Evolutionary conservation across 2,113 vertebrate genomes (phyloP).

Genomic region (Daubentonia madagascariensis): DNA sequence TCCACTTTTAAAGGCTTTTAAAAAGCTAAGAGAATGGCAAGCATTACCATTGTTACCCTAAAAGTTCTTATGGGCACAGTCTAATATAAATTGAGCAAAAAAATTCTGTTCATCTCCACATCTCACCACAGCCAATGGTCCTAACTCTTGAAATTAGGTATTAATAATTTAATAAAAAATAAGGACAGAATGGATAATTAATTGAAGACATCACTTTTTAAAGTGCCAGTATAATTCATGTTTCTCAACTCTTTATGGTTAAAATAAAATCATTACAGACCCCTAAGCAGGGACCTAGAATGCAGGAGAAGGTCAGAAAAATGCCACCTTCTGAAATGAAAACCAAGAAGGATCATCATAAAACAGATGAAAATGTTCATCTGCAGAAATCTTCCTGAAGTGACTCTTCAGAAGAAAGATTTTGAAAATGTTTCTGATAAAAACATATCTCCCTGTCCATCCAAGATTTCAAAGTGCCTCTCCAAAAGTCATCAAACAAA

Average conservation of each 20-base stretch:
- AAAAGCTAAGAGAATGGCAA: not conserved
- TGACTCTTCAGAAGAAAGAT: not conserved
- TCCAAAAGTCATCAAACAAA: not conserved
- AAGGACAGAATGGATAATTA: not conserved
- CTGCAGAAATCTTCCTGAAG: not conserved
- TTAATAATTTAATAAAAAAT: not conserved
- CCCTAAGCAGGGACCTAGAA: not conserved
- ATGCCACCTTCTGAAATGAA: not conserved
- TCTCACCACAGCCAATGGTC: not conserved
- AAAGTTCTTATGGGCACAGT: not conserved
- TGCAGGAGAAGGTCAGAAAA: not conserved
- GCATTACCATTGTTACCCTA: not conserved
- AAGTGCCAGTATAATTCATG: not conserved
- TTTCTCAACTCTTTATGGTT: not conserved
- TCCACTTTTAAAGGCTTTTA: not conserved
- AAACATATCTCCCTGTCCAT: not conserved
- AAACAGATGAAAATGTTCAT: not conserved
- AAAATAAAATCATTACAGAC: not conserved
- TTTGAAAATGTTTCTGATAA: constrained; percentile 22
- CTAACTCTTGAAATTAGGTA: not conserved
- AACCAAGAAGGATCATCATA: not conserved
- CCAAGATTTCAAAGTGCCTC: not conserved
- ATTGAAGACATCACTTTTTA: not conserved
- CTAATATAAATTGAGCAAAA: not conserved
- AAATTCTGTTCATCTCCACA: not conserved